Conservation (phyloP, 1,140 invertebrate species). For the Lerema accius region DNA sequence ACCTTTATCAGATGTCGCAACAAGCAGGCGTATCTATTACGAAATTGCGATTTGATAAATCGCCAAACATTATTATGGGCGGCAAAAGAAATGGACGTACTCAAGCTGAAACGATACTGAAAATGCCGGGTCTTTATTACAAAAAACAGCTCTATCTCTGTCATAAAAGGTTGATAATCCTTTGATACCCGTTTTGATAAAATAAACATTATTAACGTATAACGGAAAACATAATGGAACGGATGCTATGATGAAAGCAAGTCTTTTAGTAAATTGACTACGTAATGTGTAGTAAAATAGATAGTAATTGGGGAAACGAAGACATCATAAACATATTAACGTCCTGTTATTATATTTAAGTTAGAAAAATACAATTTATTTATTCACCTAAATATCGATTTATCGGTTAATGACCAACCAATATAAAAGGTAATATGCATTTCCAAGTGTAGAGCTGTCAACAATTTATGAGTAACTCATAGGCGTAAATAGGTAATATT, state of each 20-base stretch:
- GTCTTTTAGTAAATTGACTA: slow-evolving; percentile 65
- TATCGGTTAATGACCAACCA: too few relatives aligned
- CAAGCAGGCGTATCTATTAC: slow-evolving; percentile 77
- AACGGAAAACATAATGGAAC: slow-evolving; percentile 60
- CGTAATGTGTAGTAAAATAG: slow-evolving; percentile 36
- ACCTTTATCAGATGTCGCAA: slow-evolving; percentile 69
- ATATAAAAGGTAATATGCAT: too few relatives aligned
- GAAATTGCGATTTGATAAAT: slow-evolving; percentile 82
- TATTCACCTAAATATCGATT: too few relatives aligned
- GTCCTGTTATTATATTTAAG: too few relatives aligned
- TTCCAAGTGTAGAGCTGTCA: too few relatives aligned
- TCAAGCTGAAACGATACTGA: slow-evolving; percentile 64
- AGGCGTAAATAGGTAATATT: too few relatives aligned
- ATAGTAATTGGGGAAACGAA: slow-evolving; percentile 11
- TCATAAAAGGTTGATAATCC: slow-evolving; percentile 42
- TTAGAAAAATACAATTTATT: too few relatives aligned
- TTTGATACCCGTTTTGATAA: slow-evolving; percentile 39
- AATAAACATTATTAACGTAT: slow-evolving; percentile 69
- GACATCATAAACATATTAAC: slow-evolving; percentile 23
- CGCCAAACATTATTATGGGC: slow-evolving; percentile 80
- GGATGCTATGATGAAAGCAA: slow-evolving; percentile 60
- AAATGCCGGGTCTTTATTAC: slow-evolving; percentile 3
- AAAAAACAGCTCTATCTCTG: slow-evolving; percentile 47
- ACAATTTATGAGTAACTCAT: too few relatives aligned
- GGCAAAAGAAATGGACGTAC: slow-evolving; percentile 77